Evolutionary conservation across 2,888 invertebrate species (phyloP).

Genomic region (Eueremaeus valkanovi): DNA sequence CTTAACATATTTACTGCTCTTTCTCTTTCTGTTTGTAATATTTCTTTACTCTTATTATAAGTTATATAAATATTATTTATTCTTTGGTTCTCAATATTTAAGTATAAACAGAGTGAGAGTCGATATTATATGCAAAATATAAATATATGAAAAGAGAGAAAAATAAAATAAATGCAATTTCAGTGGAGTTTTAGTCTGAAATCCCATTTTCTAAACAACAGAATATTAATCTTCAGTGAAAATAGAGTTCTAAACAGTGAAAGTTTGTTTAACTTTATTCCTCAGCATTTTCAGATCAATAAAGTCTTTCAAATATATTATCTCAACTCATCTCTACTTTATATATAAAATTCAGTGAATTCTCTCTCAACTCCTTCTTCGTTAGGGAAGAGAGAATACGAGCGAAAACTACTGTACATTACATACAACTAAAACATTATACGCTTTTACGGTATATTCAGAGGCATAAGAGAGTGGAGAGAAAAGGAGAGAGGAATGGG

Average conservation of each 20-base stretch:
- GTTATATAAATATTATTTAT: neutral
- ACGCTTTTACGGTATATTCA: slow-evolving; percentile 12
- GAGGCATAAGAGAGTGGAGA: neutral
- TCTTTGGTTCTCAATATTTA: too few species aligned
- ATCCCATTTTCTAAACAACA: neutral
- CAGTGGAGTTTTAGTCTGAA: slow-evolving; percentile 5
- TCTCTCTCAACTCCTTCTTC: slow-evolving; percentile 19
- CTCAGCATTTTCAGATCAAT: slow-evolving; percentile 9
- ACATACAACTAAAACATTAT: slow-evolving; percentile 19
- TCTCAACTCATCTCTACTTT: slow-evolving; percentile 28
- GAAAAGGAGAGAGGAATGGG: neutral
- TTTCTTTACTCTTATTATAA: too few species aligned
- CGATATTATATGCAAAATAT: slow-evolving; percentile 30
- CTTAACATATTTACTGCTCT: neutral
- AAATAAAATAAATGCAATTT: slow-evolving; percentile 5
- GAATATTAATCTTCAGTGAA: neutral
- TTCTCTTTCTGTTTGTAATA: neutral
- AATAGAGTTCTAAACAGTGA: neutral
- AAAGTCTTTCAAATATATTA: slow-evolving; percentile 32
- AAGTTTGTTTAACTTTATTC: slow-evolving; percentile 27
- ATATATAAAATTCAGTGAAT: neutral
- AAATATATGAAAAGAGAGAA: neutral
- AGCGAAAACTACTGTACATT: slow-evolving; percentile 17
- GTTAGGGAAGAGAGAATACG: neutral
- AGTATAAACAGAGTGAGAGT: neutral